phyloP scores from a whole-genome alignment of 2,888 invertebrate species.

The Dysmachus trigonus region DNA sequence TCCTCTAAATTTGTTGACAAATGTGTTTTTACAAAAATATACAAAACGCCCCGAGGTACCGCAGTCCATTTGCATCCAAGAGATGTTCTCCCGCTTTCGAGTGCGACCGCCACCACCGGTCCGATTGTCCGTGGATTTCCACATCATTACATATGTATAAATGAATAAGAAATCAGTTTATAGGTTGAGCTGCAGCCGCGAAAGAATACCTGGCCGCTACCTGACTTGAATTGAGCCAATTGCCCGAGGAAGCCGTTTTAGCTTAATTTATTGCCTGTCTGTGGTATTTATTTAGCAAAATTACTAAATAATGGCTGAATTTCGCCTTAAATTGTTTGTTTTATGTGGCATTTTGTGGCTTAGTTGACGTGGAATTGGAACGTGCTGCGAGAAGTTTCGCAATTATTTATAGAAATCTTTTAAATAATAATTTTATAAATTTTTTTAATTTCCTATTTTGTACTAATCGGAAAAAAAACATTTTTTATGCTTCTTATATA shows the following conservation, averaged over 20 bases:
- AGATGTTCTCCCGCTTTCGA: background rate
- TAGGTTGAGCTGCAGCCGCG: slow-evolving; percentile 39
- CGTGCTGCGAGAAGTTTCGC: background rate
- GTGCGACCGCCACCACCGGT: background rate
- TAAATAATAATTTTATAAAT: background rate
- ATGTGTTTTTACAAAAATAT: background rate
- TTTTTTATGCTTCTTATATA: too few species aligned
- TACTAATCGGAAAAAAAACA: too few species aligned
- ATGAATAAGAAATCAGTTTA: slow-evolving; percentile 49
- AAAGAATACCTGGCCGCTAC: slow-evolving; percentile 25
- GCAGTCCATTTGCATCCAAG: background rate
- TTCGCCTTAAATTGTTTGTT: slow-evolving; percentile 11
- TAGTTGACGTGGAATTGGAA: background rate
- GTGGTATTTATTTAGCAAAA: slow-evolving; percentile 24
- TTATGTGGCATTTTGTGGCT: background rate
- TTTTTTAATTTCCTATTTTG: too few species aligned
- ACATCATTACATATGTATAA: slow-evolving; percentile 49
- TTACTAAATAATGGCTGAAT: slow-evolving; percentile 21
- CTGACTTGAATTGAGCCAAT: slow-evolving; percentile 44
- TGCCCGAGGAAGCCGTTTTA: slow-evolving; percentile 45
- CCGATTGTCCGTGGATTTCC: slow-evolving; percentile 40
- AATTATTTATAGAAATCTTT: background rate
- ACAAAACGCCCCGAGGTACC: background rate
- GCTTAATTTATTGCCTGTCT: slow-evolving; percentile 44
- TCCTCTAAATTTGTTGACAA: background rate